Evolutionary conservation across 1,140 invertebrate genomes (phyloP).

Genomic region (Neodiprion virginianus): DNA sequence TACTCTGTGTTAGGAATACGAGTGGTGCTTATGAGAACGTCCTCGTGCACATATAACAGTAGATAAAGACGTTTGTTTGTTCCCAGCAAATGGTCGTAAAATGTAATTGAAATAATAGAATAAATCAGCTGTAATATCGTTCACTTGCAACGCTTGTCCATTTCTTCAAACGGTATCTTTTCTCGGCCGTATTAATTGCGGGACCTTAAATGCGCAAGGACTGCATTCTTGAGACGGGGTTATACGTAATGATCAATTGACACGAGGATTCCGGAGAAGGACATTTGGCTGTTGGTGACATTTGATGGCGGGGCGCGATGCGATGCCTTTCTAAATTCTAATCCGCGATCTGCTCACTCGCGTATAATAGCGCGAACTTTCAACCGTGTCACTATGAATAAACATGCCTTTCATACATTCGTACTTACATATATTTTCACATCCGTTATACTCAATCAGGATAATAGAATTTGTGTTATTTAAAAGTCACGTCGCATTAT

Average conservation of each 20-base stretch:
- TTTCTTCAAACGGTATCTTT: not conserved
- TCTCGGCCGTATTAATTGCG: not conserved
- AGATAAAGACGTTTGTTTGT: not conserved
- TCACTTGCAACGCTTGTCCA: conserved; percentile 24
- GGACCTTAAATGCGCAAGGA: not conserved
- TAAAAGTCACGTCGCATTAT: not conserved
- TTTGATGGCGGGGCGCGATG: conserved; percentile 4
- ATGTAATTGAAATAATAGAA: too few species aligned
- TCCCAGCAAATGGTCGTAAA: not conserved
- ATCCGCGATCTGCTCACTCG: conserved; percentile 37
- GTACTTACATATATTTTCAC: too few species aligned
- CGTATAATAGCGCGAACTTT: conserved; percentile 33
- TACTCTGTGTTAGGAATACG: not conserved
- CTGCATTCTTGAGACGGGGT: conserved; percentile 9
- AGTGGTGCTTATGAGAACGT: not conserved
- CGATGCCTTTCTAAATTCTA: conserved; percentile 39
- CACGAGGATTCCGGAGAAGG: conserved; percentile 18
- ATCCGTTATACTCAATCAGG: not conserved
- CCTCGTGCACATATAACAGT: not conserved
- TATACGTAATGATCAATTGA: too few species aligned
- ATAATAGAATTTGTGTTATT: not conserved
- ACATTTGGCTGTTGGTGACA: conserved; percentile 21
- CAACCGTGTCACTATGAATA: conserved; percentile 33
- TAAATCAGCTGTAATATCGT: too few species aligned
- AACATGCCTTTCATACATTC: not conserved